phyloP scores from a whole-genome alignment of 2,113 vertebrate species.

The Propithecus coquereli region DNA sequence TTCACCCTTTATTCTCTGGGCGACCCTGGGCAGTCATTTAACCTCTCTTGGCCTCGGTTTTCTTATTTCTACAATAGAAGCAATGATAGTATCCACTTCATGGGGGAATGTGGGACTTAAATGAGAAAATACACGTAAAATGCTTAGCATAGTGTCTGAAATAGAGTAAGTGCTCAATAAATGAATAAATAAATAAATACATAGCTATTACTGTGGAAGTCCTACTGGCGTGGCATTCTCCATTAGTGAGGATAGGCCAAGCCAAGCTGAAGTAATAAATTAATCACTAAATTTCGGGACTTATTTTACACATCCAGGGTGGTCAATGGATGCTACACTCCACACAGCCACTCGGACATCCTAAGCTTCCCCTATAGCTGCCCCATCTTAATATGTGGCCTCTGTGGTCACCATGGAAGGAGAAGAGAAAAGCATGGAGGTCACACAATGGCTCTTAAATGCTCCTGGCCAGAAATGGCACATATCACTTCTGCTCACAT shows the following conservation, averaged over 20 bases:
- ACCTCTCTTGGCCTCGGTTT: neutral
- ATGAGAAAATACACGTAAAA: neutral
- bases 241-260: neutral
- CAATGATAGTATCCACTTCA: neutral
- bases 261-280: neutral
- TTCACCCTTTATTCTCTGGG: neutral
- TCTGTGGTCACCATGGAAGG: neutral
- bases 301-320: neutral
- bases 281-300: neutral
- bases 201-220: neutral
- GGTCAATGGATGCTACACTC: neutral
- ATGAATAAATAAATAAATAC: neutral
- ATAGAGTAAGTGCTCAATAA: neutral
- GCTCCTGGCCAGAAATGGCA: neutral
- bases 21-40: neutral
- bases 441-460: neutral
- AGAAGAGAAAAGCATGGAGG: neutral
- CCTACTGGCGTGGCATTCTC: neutral
- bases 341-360: neutral
- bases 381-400: neutral
- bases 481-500: neutral
- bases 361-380: neutral
- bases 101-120: neutral
- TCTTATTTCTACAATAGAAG: neutral
- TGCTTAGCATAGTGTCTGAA: neutral